Evolutionary conservation across 2,113 vertebrate species (phyloP).

Genomic region (Urocitellus parryii): DNA sequence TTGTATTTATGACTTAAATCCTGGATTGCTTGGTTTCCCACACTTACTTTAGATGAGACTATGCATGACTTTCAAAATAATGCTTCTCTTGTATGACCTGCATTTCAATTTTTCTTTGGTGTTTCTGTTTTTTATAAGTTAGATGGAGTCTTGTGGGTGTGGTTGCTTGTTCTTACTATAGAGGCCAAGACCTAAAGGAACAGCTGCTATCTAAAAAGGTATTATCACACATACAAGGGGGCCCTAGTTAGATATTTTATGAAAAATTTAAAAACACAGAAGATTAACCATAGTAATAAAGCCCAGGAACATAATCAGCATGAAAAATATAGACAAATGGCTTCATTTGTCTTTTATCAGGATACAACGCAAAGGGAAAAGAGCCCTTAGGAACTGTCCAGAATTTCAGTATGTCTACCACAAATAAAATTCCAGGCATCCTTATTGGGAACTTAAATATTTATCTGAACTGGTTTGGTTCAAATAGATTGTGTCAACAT

Average conservation of each 20-base stretch:
- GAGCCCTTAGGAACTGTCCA: accelerated
- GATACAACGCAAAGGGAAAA: background rate
- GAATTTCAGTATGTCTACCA: background rate
- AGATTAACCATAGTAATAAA: background rate
- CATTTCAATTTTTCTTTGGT: background rate
- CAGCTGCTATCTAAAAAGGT: background rate
- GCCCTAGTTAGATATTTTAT: background rate
- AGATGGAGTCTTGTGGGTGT: accelerated
- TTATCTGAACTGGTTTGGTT: background rate
- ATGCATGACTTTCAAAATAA: background rate
- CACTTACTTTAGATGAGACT: background rate
- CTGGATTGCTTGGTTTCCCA: background rate
- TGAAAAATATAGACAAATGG: background rate
- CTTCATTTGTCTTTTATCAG: background rate
- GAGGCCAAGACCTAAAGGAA: background rate
- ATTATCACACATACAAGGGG: background rate
- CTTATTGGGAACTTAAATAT: background rate
- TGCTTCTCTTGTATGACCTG: background rate
- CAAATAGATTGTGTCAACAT: background rate
- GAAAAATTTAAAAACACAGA: background rate
- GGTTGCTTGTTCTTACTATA: background rate
- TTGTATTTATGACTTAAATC: background rate
- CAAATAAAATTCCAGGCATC: background rate
- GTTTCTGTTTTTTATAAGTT: background rate
- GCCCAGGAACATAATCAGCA: background rate